Percentiles rank a stretch among this genome's conserved stretches.
Evolutionary conservation across 2,888 invertebrate species (phyloP).

Genomic region (Drosophila nr. medialis): DNA sequence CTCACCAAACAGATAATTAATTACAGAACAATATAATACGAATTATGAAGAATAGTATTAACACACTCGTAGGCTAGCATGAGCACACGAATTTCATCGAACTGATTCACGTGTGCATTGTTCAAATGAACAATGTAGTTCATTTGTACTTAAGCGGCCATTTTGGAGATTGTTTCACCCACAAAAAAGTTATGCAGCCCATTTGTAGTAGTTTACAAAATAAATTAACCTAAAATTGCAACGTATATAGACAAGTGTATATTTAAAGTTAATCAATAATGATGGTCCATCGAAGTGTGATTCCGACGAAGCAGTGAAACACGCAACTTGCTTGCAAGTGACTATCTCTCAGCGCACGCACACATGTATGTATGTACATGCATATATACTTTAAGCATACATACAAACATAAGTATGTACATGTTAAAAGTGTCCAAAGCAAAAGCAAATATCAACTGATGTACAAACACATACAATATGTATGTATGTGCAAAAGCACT

Average conservation of each 20-base stretch:
- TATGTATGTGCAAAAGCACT: conserved; percentile 27
- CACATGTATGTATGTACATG: conserved; percentile 68
- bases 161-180: conserved; percentile 79
- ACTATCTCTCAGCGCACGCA: conserved; percentile 63
- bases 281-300: conserved; percentile 62
- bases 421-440: conserved; percentile 59
- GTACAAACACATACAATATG: conserved; percentile 33
- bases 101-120: conserved; percentile 64
- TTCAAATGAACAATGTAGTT: conserved; percentile 67
- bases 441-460: conserved; percentile 59
- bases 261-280: conserved; percentile 53
- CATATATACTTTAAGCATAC: conserved; percentile 56
- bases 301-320: conserved; percentile 66
- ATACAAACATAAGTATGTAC: conserved; percentile 62
- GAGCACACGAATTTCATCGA: conserved; percentile 54
- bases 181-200: conserved; percentile 78
- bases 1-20: conserved; percentile 37
- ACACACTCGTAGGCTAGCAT: conserved; percentile 30
- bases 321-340: conserved; percentile 67
- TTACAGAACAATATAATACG: background rate
- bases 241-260: conserved; percentile 69
- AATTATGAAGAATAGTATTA: conserved; percentile 9
- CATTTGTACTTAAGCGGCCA: conserved; percentile 72
- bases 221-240: conserved; percentile 62
- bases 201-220: conserved; percentile 63